phyloP scores from a whole-genome alignment of 1,140 invertebrate species.

The Dendroctonus valens region DNA sequence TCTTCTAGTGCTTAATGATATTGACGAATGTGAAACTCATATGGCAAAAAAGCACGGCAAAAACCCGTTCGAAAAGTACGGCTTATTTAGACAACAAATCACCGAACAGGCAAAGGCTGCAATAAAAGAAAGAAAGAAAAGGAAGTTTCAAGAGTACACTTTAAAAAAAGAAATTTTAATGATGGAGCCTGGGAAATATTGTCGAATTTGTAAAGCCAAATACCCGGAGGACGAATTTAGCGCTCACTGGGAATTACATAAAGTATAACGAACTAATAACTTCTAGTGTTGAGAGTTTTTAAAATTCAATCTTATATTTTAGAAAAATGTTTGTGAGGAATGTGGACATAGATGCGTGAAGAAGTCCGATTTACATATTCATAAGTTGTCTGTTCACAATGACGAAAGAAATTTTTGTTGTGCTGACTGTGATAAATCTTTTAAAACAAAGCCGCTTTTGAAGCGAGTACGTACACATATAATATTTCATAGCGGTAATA shows the following conservation, averaged over 20 bases:
- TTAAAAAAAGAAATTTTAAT: conserved; percentile 7
- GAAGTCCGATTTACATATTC: conserved; percentile 40
- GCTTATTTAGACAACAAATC: conserved; percentile 16
- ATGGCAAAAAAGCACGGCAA: conserved; percentile 21
- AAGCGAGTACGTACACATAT: conserved; percentile 7
- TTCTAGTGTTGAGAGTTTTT: too few relatives aligned
- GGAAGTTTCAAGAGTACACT: background rate
- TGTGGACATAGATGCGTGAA: conserved; percentile 36
- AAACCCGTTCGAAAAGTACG: conserved; percentile 21
- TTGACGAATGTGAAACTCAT: conserved; percentile 18
- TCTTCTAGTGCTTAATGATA: background rate
- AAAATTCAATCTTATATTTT: background rate
- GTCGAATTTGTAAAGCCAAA: conserved; percentile 13
- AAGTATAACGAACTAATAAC: background rate
- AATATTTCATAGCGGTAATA: background rate
- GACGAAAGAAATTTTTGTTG: conserved; percentile 48
- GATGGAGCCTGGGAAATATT: conserved; percentile 18
- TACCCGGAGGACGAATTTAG: conserved; percentile 18
- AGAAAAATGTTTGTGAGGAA: conserved; percentile 35
- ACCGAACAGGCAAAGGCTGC: conserved; percentile 2
- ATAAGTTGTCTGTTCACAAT: conserved; percentile 49
- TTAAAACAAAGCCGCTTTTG: conserved; percentile 25
- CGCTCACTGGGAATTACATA: conserved; percentile 11
- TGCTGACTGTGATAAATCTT: conserved; percentile 17
- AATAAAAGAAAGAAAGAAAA: conserved; percentile 8